These are phyloP conservation scores for Sipha flava DNA, from an alignment of 1,140 invertebrate species.

Conservation along the genomic window DNA sequence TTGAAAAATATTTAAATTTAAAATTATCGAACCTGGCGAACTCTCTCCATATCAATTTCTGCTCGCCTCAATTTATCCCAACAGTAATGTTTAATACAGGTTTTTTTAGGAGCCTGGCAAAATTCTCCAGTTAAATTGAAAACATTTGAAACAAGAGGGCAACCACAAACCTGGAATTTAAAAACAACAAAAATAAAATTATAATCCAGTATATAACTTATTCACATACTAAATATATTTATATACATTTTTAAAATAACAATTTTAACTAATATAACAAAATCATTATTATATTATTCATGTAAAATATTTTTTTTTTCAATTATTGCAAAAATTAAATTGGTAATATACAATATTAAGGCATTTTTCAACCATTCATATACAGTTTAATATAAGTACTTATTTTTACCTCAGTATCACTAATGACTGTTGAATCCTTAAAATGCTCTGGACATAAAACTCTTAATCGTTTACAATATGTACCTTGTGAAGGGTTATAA, in stretches of 20 bases:
- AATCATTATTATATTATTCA: no score
- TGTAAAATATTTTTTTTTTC: no score
- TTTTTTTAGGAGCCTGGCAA: slow-evolving; percentile 81
- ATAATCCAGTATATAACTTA: neutral
- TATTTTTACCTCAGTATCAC: slow-evolving; percentile 54
- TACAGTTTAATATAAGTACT: neutral
- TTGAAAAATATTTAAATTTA: neutral
- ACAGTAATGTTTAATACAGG: slow-evolving; percentile 82
- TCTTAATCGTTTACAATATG: slow-evolving; percentile 91
- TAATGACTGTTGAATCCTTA: slow-evolving; percentile 82
- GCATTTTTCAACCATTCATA: no score
- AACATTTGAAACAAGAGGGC: slow-evolving; percentile 74
- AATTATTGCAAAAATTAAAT: no score
- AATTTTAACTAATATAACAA: no score
- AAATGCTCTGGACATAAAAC: slow-evolving; percentile 96
- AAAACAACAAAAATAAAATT: neutral
- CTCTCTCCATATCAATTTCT: slow-evolving; percentile 63
- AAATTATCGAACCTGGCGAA: slow-evolving; percentile 49
- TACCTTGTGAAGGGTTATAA: slow-evolving; percentile 79
- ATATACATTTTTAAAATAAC: neutral
- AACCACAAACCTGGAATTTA: slow-evolving; percentile 66
- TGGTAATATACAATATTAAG: no score
- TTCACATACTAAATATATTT: neutral
- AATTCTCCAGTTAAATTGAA: slow-evolving; percentile 72
- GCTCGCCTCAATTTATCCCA: slow-evolving; percentile 93